Percentiles rank a stretch among this genome's conserved stretches.
Conservation (phyloP, 2,797 vertebrate species). For the Gorsachius magnificus region DNA sequence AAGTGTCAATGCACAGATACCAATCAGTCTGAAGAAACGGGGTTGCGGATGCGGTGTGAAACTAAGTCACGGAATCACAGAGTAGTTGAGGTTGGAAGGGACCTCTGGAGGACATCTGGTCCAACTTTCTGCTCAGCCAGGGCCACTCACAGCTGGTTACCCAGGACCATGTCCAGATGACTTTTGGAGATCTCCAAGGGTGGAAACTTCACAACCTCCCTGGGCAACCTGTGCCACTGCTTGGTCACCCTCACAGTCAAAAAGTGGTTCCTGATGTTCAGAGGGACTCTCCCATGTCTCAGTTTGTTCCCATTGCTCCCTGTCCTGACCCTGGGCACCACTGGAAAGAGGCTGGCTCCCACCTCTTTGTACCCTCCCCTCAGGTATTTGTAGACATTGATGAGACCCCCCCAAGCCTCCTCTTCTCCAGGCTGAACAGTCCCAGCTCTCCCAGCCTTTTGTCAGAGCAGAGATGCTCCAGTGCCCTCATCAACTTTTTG, state of each 20-base stretch:
- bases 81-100: neutral
- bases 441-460: neutral
- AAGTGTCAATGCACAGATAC: neutral
- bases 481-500: neutral
- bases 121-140: neutral
- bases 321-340: neutral
- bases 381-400: neutral
- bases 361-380: neutral
- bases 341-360: neutral
- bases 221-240: neutral
- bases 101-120: neutral
- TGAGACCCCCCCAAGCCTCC: neutral
- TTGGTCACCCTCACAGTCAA: neutral
- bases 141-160: neutral
- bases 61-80: neutral
- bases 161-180: too few species aligned
- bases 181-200: neutral
- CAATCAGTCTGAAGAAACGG: neutral
- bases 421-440: neutral
- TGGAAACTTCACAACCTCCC: neutral
- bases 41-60: neutral
- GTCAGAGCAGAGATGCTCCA: neutral
- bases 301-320: neutral
- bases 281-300: neutral
- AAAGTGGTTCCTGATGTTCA: neutral